Base-by-base conservation (phyloP, 2,113 vertebrate species). In the Neolamprologus longior region DNA sequence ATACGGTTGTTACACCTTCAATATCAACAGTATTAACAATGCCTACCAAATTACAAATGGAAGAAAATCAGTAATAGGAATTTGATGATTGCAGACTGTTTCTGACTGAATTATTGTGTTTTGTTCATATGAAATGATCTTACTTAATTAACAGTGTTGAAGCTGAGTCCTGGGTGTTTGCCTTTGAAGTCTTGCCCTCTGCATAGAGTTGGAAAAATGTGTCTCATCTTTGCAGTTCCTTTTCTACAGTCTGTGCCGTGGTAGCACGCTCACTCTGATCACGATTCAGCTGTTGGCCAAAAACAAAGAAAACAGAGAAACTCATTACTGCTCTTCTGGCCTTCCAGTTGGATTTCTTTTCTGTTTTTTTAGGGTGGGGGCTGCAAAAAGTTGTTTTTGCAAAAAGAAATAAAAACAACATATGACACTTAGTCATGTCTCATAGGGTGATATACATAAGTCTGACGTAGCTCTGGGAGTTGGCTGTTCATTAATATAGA, bases 211-310 rank as follows among this genome's bases (percentile, higher is more conserved):
- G 50, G 85, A 86, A 90, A 92, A 91, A 90, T 71, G 58, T n/a
- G 63, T 85, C 83, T 94, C 85, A 53, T 91, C 88, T 88, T 55
- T 83, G 71, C 86, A n/a, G 81, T 73, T 88, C 15, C 83, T 73
- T 91, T 83, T 63, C 85, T 53, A 80, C 21, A 53, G 82, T 84
- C 71, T 55, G 79, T 57, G 87, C 50, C 55, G 68, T 12, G 21
- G 87, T 90, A 79, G 76, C 85, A 78, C 15, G 4, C 61, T 85
- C 79, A 76, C 76, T 93, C 86, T 89, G 81, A 92, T 94, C 92
- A 92, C 52, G 63, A 94, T 87, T 94, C 90, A 89, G 94, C 94
- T 94, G 83, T 89, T 90, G 93, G 92, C 85, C 88, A 89, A 92
- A 92, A 94, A 90, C 89, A 93, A 89, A 91, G 82, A 91, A 94